Percentiles rank a stretch among this genome's conserved stretches.
phyloP scores from a whole-genome alignment of 2,888 invertebrate genomes.

The Cerastis leucographa region DNA sequence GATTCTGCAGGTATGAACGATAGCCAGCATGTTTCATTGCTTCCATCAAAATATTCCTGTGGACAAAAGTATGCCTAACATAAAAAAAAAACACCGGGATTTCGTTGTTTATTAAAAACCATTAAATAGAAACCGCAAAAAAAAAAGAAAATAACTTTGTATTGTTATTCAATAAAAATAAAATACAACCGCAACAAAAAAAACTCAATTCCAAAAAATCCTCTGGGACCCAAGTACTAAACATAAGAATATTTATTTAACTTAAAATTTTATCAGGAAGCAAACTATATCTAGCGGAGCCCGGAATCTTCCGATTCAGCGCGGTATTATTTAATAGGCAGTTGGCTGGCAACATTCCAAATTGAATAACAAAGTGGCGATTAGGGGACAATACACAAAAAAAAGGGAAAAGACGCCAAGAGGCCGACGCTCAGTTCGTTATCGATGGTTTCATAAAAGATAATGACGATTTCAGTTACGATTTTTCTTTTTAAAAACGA shows the following conservation, averaged over 20 bases:
- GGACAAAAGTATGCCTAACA: background rate
- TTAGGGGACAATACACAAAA: constrained; percentile 79
- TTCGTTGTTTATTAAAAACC: background rate
- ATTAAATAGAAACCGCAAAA: background rate
- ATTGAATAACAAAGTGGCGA: constrained; percentile 85
- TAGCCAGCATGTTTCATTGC: constrained; percentile 23
- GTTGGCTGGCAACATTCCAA: constrained; percentile 80
- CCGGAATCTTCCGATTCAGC: constrained; percentile 63
- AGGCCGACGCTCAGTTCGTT: constrained; percentile 65
- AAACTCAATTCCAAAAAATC: background rate
- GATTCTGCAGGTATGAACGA: constrained; percentile 14
- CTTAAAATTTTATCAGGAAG: constrained; percentile 40
- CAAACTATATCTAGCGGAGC: constrained; percentile 46
- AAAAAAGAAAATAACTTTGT: background rate
- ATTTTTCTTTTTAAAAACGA: constrained; percentile 54
- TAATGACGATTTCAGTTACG: constrained; percentile 58
- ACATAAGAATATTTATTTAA: constrained; percentile 43
- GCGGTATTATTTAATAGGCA: constrained; percentile 78
- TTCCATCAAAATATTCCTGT: background rate
- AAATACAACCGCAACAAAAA: background rate
- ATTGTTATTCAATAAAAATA: background rate
- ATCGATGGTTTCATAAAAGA: constrained; percentile 67
- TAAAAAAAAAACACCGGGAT: background rate
- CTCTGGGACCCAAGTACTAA: background rate
- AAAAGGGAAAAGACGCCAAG: constrained; percentile 70